Evolutionary conservation across 2,888 invertebrate genomes (phyloP), one percentile per base, ranked within the genome.

Genomic region (Chalcosyrphus nemorum): DNA sequence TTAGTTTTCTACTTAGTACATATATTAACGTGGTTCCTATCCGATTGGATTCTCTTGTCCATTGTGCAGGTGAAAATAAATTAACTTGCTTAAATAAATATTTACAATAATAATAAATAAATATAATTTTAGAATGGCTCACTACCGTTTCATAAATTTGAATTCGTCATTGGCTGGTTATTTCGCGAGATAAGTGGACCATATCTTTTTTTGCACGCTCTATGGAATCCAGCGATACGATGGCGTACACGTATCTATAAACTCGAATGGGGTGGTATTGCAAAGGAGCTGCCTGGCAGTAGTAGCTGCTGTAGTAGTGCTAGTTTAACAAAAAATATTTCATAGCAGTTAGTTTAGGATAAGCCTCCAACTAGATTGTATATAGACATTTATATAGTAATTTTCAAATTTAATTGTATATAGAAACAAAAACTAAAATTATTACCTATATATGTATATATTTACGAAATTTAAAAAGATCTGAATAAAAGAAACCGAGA

Each of bases 261-360:
- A 91, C 93, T 99, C 85, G 95, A 96, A 88, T 99, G 99, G 99
- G 99, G 99, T 86, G 99, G 99, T 35, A 92, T 96, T 54, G 98
- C 97, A 57, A 97, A 98, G 89, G 97, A 97, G 93, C 94, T 97
- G 87, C 95, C 95, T 93, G 94, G 88, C 94, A 95, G 91, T 94
- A 82, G 75, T 57, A 82, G 81, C 45, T 84, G 84, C 17, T 74
- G 74, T 70, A 81, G 71, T 77, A 68, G n/a, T 50, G 94, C 91
- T 94, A 89, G 90, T 74, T 68, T 84, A 35, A 68, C 72, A 7
- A 84, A 74, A 45, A 77, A 72, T 47, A 68, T 82, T 72, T 82
- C 82, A 56, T 82, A 82, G 68, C 77, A 74, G 43, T 74, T 72
- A 74, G 41, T 61, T 4, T 61, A 71, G 56, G 21, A 5, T 9